These are phyloP conservation scores for Allobates femoralis DNA, from an alignment of 2,797 vertebrate genomes.

Conservation along the genomic window DNA sequence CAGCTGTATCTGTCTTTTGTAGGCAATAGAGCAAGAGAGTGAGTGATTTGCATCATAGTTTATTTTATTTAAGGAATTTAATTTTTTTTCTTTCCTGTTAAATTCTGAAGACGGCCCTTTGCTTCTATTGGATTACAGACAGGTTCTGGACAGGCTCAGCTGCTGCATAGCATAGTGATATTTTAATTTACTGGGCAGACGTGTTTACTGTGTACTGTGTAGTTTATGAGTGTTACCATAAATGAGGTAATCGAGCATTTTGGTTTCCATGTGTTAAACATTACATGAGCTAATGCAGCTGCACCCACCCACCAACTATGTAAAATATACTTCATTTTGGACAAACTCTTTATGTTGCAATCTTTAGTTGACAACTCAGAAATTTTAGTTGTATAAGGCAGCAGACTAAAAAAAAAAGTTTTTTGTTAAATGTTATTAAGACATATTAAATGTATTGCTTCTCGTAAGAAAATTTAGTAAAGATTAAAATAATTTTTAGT, in stretches of 20 bases:
- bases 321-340: constrained; percentile 71
- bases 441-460: background rate
- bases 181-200: constrained; percentile 87
- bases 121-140: constrained; percentile 78
- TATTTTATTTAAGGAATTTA: constrained; percentile 74
- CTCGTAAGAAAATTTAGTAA: too few relatives aligned
- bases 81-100: constrained; percentile 66
- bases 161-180: constrained; percentile 83
- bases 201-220: constrained; percentile 88
- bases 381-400: constrained; percentile 30
- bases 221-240: constrained; percentile 86
- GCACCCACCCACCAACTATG: constrained; percentile 70
- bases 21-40: constrained; percentile 72
- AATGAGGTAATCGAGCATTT: constrained; percentile 83
- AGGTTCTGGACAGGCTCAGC: constrained; percentile 85
- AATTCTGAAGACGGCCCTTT: constrained; percentile 77
- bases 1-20: constrained; percentile 71
- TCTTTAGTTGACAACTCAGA: constrained; percentile 62
- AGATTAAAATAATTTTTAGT: too few relatives aligned
- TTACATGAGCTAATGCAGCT: constrained; percentile 84
- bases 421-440: background rate
- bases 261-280: constrained; percentile 84
- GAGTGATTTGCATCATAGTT: constrained; percentile 70
- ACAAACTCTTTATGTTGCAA: constrained; percentile 69
- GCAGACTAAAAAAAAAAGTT: background rate